Percentiles rank a stretch among this genome's conserved stretches.
Evolutionary conservation across 2,888 invertebrate genomes (phyloP).

Genomic region (Ectemnius cavifrons): DNA sequence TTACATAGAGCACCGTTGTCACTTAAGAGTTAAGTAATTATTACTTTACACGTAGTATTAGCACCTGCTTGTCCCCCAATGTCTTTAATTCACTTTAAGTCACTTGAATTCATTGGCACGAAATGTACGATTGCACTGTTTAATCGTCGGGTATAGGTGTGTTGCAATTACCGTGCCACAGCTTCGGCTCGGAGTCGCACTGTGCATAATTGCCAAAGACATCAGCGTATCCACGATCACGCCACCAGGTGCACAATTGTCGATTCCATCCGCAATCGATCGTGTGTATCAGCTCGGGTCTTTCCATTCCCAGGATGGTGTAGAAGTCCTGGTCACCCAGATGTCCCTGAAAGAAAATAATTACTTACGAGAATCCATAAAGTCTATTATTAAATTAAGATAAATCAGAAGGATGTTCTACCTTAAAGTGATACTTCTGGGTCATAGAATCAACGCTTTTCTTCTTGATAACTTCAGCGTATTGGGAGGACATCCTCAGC

Average conservation of each 20-base stretch:
- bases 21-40: not conserved
- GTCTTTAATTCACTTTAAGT: too few species aligned
- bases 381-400: too few species aligned
- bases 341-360: slow-evolving; percentile 80
- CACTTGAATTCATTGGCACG: too few species aligned
- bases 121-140: not conserved
- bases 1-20: not conserved
- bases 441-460: slow-evolving; percentile 80
- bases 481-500: slow-evolving; percentile 83
- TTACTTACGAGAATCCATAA: not conserved
- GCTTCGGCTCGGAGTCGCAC: slow-evolving; percentile 83
- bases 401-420: slow-evolving; percentile 41
- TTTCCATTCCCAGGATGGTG: slow-evolving; percentile 84
- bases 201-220: slow-evolving; percentile 86
- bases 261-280: slow-evolving; percentile 90
- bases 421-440: slow-evolving; percentile 82
- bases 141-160: slow-evolving; percentile 81
- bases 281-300: slow-evolving; percentile 85
- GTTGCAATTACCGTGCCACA: slow-evolving; percentile 89
- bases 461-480: slow-evolving; percentile 80
- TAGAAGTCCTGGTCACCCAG: slow-evolving; percentile 92
- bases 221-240: slow-evolving; percentile 85
- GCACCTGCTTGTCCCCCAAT: not conserved
- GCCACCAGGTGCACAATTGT: slow-evolving; percentile 91
- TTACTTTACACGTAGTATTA: not conserved